These are phyloP conservation scores for Oncorhynchus tshawytscha DNA, from an alignment of 2,113 vertebrate species.

Conservation along the genomic window DNA sequence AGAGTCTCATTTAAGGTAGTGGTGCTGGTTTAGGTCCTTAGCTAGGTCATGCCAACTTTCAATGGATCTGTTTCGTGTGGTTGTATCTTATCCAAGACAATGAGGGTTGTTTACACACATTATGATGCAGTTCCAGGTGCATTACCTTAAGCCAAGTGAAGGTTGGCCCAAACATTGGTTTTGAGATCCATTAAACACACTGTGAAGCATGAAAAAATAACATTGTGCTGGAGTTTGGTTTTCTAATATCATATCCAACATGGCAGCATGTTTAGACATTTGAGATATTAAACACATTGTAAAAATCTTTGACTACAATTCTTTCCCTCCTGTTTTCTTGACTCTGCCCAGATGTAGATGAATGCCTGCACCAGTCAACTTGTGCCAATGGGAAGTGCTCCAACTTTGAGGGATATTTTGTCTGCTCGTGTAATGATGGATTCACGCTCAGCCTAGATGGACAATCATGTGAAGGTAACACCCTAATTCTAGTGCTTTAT, in stretches of 20 bases:
- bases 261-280: no score
- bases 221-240: no score
- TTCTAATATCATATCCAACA: no score
- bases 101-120: neutral
- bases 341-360: slow-evolving; percentile 71
- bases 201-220: neutral
- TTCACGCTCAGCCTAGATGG: slow-evolving; percentile 64
- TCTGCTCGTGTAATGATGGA: slow-evolving; percentile 70
- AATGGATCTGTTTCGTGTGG: neutral
- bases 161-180: no score
- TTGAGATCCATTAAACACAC: neutral
- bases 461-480: slow-evolving; percentile 68
- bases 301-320: neutral
- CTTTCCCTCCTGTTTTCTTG: slow-evolving; percentile 9
- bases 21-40: neutral
- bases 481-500: neutral
- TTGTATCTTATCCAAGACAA: slow-evolving; percentile 44
- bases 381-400: slow-evolving; percentile 74
- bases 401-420: slow-evolving; percentile 75
- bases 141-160: no score
- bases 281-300: no score
- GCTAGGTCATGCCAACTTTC: neutral
- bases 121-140: no score
- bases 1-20: neutral
- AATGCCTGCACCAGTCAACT: slow-evolving; percentile 65